A percentile compares a stretch with the other conserved stretches of the same genome.
Conservation (phyloP, 2,797 vertebrate species). For the Neosalanx taihuensis region DNA sequence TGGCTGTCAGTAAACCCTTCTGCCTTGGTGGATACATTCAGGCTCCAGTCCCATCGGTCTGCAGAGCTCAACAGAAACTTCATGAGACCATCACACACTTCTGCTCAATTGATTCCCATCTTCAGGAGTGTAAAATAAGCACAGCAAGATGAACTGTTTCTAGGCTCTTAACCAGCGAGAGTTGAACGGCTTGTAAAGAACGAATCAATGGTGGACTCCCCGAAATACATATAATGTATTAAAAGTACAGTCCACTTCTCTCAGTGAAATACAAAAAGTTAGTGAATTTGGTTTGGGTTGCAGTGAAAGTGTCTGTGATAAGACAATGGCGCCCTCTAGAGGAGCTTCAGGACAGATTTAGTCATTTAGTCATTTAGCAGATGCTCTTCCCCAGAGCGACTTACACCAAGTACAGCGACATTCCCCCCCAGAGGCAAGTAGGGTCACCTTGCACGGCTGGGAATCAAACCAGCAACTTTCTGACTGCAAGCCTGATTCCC, state of each 20-base stretch:
- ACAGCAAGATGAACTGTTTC: slow-evolving; percentile 17
- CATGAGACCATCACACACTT: slow-evolving; percentile 51
- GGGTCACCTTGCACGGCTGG: too few species aligned
- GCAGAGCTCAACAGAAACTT: slow-evolving; percentile 38
- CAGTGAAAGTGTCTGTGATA: slow-evolving; percentile 26
- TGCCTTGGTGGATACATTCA: slow-evolving; percentile 18
- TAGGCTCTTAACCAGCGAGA: slow-evolving; percentile 30
- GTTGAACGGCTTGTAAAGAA: slow-evolving; percentile 4
- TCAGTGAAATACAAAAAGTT: not conserved
- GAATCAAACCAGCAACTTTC: not conserved
- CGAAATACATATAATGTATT: not conserved
- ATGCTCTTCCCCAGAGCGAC: too few species aligned
- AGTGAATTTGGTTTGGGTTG: not conserved
- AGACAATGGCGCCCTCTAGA: slow-evolving; percentile 67
- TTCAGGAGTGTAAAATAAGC: slow-evolving; percentile 29
- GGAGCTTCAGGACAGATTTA: slow-evolving; percentile 11
- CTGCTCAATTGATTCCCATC: slow-evolving; percentile 54
- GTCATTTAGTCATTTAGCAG: too few species aligned
- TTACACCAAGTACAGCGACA: too few species aligned
- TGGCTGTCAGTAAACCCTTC: slow-evolving; percentile 47
- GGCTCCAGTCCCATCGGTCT: slow-evolving; percentile 49
- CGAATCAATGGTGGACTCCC: not conserved
- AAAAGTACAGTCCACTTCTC: not conserved
- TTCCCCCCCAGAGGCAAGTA: too few species aligned
- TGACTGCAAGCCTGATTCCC: not conserved